Percentiles rank a stretch among this genome's conserved stretches.
These are phyloP conservation scores for Drosophila pachea DNA, from an alignment of 1,140 invertebrate genomes.

Conservation along the genomic window DNA sequence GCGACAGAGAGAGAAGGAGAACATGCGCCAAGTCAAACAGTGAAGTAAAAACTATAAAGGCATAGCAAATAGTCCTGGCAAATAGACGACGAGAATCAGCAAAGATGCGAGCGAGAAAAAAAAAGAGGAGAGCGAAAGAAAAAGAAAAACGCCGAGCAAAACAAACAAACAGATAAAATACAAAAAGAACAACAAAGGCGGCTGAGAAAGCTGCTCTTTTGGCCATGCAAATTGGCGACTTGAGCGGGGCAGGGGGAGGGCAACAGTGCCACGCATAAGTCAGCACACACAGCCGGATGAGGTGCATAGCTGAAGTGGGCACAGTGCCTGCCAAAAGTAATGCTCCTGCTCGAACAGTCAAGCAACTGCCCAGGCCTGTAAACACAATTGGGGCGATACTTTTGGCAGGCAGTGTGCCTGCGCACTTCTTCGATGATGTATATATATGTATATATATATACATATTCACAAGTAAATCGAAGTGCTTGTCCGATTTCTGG, in stretches of 20 bases:
- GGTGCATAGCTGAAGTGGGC: background rate
- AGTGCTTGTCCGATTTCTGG: slow-evolving; percentile 58
- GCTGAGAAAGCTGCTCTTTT: slow-evolving; percentile 26
- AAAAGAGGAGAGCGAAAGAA: background rate
- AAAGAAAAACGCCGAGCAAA: slow-evolving; percentile 1
- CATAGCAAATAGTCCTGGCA: slow-evolving; percentile 50
- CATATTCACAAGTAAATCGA: slow-evolving; percentile 49
- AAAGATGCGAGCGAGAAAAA: background rate
- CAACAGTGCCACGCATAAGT: slow-evolving; percentile 11
- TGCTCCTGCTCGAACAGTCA: too few species aligned
- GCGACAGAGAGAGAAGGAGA: slow-evolving; percentile 12
- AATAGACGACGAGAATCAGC: slow-evolving; percentile 34
- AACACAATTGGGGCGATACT: slow-evolving; percentile 10
- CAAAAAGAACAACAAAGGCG: slow-evolving; percentile 3
- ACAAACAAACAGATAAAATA: background rate
- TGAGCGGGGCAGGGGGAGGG: background rate
- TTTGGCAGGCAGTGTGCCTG: slow-evolving; percentile 32
- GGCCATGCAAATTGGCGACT: slow-evolving; percentile 37
- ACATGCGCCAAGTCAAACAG: slow-evolving; percentile 44
- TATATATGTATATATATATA: slow-evolving; percentile 15
- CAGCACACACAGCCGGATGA: background rate
- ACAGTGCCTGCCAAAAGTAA: background rate
- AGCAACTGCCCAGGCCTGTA: too few species aligned
- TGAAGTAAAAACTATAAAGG: slow-evolving; percentile 52
- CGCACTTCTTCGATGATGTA: slow-evolving; percentile 13